Conservation (phyloP, 2,888 invertebrate species). For the Ametastegia equiseti region DNA sequence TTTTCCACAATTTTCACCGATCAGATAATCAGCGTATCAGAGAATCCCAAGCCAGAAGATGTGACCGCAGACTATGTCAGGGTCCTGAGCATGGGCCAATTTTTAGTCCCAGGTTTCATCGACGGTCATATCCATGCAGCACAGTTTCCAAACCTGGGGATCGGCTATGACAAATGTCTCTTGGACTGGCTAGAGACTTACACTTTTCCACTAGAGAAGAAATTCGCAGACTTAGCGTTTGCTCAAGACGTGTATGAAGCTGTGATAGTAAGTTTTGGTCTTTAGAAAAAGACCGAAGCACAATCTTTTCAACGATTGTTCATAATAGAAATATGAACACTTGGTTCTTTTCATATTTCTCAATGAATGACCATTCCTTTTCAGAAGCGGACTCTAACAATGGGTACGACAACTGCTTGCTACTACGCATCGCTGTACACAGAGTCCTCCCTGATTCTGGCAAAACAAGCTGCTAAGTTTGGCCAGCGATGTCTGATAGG, state of each 20-base stretch:
- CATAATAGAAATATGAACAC: not conserved
- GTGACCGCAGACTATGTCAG: conserved; percentile 56
- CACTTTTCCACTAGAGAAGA: conserved; percentile 90
- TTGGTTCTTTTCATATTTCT: not conserved
- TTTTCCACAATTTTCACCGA: conserved; percentile 3
- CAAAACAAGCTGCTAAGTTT: conserved; percentile 80
- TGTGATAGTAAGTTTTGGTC: conserved; percentile 84
- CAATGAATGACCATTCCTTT: conserved; percentile 54
- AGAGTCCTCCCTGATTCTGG: conserved; percentile 84
- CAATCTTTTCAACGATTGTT: not conserved
- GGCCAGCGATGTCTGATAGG: conserved; percentile 92
- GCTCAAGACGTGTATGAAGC: conserved; percentile 84
- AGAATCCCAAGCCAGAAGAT: conserved; percentile 57
- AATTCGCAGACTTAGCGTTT: conserved; percentile 83
- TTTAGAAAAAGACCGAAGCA: not conserved
- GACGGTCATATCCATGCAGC: conserved; percentile 95
- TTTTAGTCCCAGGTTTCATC: conserved; percentile 92
- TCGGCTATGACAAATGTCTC: conserved; percentile 88
- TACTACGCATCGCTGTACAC: conserved; percentile 91
- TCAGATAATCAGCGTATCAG: conserved; percentile 62
- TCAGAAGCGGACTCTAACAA: conserved; percentile 84
- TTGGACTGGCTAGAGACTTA: conserved; percentile 91
- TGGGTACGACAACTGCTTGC: conserved; percentile 93
- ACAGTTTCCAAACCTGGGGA: conserved; percentile 91
- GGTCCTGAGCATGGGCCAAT: conserved; percentile 76